Base-by-base conservation (phyloP, 2,113 vertebrate genomes). In the Coryphaenoides rupestris region DNA sequence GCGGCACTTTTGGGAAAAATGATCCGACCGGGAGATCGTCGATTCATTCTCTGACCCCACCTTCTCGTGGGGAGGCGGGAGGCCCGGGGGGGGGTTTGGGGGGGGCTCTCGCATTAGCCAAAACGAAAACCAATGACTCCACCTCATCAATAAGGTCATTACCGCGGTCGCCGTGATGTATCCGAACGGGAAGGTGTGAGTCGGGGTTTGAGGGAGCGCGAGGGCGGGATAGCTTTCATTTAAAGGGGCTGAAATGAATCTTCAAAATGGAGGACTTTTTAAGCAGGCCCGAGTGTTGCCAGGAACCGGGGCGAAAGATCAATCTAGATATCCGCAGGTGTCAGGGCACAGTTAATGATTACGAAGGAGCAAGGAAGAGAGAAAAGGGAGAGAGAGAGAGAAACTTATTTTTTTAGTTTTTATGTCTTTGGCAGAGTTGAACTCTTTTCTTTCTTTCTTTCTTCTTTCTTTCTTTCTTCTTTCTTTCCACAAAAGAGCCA, bases 61-160 rank as follows among this genome's bases (percentile, higher is more conserved):
- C 40, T n/a, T 67, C 58, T 70, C n/a, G n/a, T n/a, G n/a, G n/a
- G n/a, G n/a, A n/a, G n/a, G n/a, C n/a, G n/a, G n/a, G n/a, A n/a
- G n/a, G n/a, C n/a, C n/a, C n/a, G n/a, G n/a, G n/a, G n/a, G n/a
- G n/a, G n/a, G n/a, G n/a, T n/a, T n/a, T n/a, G n/a, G n/a, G n/a
- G n/a, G 53, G 28, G 68, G 72, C 68, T 77, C 45, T 62, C 73
- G 61, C 63, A 68, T 57, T 49, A 63, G 69, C 69, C n/a, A n/a
- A n/a, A 53, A 45, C 62, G 70, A 77, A 54, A 68, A 71, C 58
- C n/a, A n/a, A n/a, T 23, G 66, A 13, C n/a, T 69, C 74, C 76
- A 64, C 55, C 83, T 80, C 80, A 86, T 88, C 89, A 88, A 88
- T 86, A 87, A 87, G 74, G 64, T 69, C 69, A 88, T 89, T 89